Evolutionary conservation across 1,140 invertebrate species (phyloP), one percentile per base, ranked within the genome.

Genomic region (Diprion similis): DNA sequence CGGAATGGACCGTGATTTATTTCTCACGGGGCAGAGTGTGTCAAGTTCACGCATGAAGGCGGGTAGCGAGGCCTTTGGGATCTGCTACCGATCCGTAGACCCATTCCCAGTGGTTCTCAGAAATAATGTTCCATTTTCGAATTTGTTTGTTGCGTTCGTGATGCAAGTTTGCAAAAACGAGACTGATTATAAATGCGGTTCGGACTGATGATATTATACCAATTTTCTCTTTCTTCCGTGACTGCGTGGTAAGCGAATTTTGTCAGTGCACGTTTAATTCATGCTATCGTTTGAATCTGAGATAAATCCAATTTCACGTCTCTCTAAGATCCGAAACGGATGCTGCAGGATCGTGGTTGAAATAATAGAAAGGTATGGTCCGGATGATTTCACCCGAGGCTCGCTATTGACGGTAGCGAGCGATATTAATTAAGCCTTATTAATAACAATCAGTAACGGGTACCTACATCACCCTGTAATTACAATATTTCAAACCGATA

Each of bases 41-140:
- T 68, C 66, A 68, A 68, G 66, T 68, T 68, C 66, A 19, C 66
- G 66, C 17, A 68, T 68, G 17, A 68, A 59, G 51, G 24, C 24
- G 59, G 17, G 13, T 15, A 15, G 59, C 59, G 59, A 64, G 59
- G 66, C 66, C 17, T 68, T 19, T 68, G 17, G 66, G 51, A 59
- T 59, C n/a, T 10, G 51, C 51, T 59, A 59, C 51, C n/a, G 51
- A 59, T 8, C 51, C 51, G n/a, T 59, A 17, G 7, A 17, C 51
- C 24, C 24, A 37, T 37, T 37, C 6, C 4, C 24, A 37, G 24
- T 17, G 51, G 51, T 59, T 59, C 51, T 59, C 51, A 59, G 9
- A 9, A 15, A 59, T 37, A 37, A 37, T 37, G 24, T 0, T 37
- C 24, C 6, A 37, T 37, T 37, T 37, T 37, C 24, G 24, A 37